phyloP scores from a whole-genome alignment of 2,113 vertebrate species.

The Indicator maculatus region DNA sequence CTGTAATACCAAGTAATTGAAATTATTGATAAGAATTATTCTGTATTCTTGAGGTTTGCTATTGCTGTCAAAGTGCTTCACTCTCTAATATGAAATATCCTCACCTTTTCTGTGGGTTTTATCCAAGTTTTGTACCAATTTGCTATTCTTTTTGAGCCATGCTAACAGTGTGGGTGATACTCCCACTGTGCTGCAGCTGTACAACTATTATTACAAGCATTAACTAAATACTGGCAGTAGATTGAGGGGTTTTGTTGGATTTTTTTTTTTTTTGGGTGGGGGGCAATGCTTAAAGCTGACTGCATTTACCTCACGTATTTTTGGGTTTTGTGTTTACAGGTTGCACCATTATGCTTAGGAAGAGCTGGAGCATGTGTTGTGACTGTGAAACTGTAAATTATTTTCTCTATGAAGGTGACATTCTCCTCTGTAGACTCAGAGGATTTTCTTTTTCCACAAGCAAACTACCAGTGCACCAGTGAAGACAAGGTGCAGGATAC shows the following conservation, averaged over 20 bases:
- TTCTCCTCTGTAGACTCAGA: slow-evolving; percentile 16
- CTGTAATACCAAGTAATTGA: neutral
- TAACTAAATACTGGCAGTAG: neutral
- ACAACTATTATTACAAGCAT: neutral
- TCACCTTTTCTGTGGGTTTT: neutral
- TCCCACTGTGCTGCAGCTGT: neutral
- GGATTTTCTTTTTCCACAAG: neutral
- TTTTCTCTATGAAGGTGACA: slow-evolving; percentile 36
- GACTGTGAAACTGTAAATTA: slow-evolving; percentile 86
- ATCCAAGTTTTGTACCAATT: neutral
- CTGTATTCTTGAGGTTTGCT: neutral
- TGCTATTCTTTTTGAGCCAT: neutral
- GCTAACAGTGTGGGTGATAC: neutral
- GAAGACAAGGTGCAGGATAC: neutral
- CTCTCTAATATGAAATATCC: neutral
- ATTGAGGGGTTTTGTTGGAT: too few relatives aligned
- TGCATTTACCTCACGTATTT: neutral
- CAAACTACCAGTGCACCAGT: neutral
- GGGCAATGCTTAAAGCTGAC: neutral
- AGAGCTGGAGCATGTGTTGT: slow-evolving; percentile 95
- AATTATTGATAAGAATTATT: neutral
- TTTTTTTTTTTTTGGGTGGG: neutral
- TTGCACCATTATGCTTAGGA: slow-evolving; percentile 93
- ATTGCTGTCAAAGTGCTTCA: neutral
- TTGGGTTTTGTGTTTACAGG: slow-evolving; percentile 74